Percentiles rank a stretch among this genome's conserved stretches.
phyloP scores from a whole-genome alignment of 2,797 vertebrate species.

The Spea hammondii region DNA sequence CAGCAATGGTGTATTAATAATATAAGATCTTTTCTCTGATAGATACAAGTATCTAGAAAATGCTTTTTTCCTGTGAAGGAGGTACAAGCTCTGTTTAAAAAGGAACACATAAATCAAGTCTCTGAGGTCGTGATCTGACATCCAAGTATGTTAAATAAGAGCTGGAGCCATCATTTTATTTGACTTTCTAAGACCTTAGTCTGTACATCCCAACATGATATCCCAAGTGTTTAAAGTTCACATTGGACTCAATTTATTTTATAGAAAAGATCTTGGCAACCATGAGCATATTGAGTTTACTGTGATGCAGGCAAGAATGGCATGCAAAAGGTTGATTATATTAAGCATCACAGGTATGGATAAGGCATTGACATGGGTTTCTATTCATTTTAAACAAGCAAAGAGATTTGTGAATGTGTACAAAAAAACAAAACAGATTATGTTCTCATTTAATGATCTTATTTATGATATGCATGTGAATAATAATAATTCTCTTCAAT shows the following conservation, averaged over 20 bases:
- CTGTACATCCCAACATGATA: neutral
- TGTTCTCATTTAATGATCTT: neutral
- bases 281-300: neutral
- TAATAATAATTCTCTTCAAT: neutral
- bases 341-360: neutral
- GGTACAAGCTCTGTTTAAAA: too few relatives aligned
- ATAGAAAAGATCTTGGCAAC: neutral
- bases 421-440: neutral
- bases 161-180: neutral
- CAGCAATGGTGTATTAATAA: too few relatives aligned
- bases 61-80: too few relatives aligned
- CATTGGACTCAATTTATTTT: slow-evolving; percentile 1
- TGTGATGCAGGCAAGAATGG: neutral
- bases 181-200: neutral
- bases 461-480: neutral
- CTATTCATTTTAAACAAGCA: neutral
- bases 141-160: neutral
- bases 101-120: neutral
- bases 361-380: neutral
- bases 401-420: too few relatives aligned
- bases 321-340: neutral
- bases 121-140: neutral
- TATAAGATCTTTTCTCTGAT: too few relatives aligned
- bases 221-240: neutral
- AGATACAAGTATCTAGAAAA: too few relatives aligned